phyloP scores from a whole-genome alignment of 1,140 invertebrate genomes.

The Protaetia brevitarsis region DNA sequence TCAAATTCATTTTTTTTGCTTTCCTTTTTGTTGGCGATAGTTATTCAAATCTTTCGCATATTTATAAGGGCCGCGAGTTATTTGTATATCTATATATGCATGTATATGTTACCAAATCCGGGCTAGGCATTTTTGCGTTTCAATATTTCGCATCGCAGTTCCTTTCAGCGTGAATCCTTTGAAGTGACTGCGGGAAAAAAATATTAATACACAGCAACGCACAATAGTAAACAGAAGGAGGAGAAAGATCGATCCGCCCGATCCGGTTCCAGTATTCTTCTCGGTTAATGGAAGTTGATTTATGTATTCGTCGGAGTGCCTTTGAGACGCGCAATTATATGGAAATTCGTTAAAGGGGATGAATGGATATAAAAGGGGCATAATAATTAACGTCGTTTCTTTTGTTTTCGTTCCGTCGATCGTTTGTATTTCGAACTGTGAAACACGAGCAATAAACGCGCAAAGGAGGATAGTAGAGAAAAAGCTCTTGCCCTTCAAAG shows the following conservation, averaged over 20 bases:
- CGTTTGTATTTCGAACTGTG: background rate
- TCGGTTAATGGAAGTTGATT: slow-evolving; percentile 9
- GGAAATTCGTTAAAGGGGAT: slow-evolving; percentile 13
- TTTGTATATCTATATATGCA: no score
- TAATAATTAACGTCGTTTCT: slow-evolving; percentile 8
- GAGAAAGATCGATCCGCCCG: background rate
- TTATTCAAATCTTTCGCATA: background rate
- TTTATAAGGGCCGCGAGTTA: slow-evolving; percentile 1
- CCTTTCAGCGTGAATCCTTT: background rate
- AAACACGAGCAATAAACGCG: no score
- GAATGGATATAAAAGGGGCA: background rate
- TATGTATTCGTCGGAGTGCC: background rate
- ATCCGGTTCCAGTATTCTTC: background rate
- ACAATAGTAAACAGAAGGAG: background rate
- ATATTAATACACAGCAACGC: no score
- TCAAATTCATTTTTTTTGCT: background rate
- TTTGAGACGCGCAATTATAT: slow-evolving; percentile 10
- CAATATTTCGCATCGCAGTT: background rate
- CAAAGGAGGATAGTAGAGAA: no score
- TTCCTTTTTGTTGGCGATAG: background rate
- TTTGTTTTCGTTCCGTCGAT: background rate
- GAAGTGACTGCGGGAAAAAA: background rate
- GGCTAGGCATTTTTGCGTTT: background rate
- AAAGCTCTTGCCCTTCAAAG: no score
- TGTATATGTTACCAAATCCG: background rate